Conservation (phyloP, 2,113 vertebrate genomes). For the Ictalurus furcatus region DNA sequence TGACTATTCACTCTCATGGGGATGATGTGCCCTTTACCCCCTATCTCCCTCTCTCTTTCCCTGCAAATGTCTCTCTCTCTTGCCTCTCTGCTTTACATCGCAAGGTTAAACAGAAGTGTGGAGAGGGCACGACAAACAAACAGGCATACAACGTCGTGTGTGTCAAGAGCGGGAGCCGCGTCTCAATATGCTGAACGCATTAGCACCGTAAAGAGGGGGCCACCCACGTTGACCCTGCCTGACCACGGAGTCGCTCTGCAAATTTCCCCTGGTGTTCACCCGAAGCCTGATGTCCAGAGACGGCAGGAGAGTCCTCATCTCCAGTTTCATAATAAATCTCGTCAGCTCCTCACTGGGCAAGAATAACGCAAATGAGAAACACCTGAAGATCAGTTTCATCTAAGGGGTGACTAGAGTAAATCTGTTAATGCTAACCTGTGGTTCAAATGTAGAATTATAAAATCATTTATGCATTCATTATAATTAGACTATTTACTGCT, state of each 20-base stretch:
- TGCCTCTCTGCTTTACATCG: constrained; percentile 35
- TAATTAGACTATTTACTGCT: neutral
- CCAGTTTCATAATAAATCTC: constrained; percentile 58
- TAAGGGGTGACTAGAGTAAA: neutral
- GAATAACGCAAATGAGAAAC: constrained; percentile 31
- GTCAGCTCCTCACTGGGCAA: constrained; percentile 31
- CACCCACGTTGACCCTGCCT: constrained; percentile 59
- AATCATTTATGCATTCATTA: neutral
- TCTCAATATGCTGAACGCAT: constrained; percentile 71
- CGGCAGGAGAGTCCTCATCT: constrained; percentile 45
- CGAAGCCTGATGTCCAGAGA: constrained; percentile 36
- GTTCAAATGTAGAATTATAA: neutral
- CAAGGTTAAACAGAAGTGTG: constrained; percentile 59
- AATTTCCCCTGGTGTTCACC: constrained; percentile 3
- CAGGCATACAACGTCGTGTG: constrained; percentile 62
- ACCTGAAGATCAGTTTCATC: constrained; percentile 24
- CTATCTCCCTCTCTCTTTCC: constrained; percentile 13
- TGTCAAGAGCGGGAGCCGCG: constrained; percentile 68
- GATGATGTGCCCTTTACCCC: constrained; percentile 33
- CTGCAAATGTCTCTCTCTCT: constrained; percentile 41
- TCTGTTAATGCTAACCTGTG: neutral
- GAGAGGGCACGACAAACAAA: constrained; percentile 67
- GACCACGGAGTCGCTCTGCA: constrained; percentile 40
- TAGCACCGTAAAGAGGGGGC: constrained; percentile 59
- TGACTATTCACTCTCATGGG: constrained; percentile 66